Base-by-base conservation (phyloP, 1,140 invertebrate genomes). In the Teleogryllus occipitalis region DNA sequence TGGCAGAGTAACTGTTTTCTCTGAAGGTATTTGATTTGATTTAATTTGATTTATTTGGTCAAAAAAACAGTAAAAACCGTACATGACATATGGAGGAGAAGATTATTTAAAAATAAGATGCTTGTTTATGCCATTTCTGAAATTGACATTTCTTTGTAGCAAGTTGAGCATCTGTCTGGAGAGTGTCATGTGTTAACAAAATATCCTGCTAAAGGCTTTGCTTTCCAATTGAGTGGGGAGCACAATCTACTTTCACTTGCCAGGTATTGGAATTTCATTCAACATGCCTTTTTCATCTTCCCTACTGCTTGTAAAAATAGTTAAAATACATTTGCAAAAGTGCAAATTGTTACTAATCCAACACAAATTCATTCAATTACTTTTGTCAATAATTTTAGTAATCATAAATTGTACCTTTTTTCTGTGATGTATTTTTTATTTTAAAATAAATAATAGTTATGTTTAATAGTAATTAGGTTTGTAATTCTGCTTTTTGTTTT, bases 191-290 rank as follows among this genome's bases (percentile, higher is more conserved):
- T 83, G 27, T 81, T 91, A 6, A 81, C 84, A 72, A 83, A 90
- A 73, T 92, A 89, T 83, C 90, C 91, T 27, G 87, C 88, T 4
- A 87, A 89, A 79, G 91, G 89, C 77, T 93, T 92, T 86, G 91
- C 89, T 79, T 90, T 93, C 80, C 86, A 91, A 84, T 81, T 91
- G 15, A 84, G 84, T 74, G 84, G 84, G 54, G 80, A 85, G 48
- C 79, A 85, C 75, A 83, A 86, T 76, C 82, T 88, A 48, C 65
- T 83, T n/a, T 21, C 83, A 77, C 84, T 87, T 72, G 84, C 84
- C 15, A 83, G 82, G 85, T 86, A 84, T 81, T 47, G 4, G 7
- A 77, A 12, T 14, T 18, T n/a, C 14, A 72, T n/a, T 15, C 14
- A 72, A n/a, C 65, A 76, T 76, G 8, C 47, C 27, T 22, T 22